Evolutionary conservation across 2,797 vertebrate species (phyloP).

Genomic region (Basileuterus tristriatus): DNA sequence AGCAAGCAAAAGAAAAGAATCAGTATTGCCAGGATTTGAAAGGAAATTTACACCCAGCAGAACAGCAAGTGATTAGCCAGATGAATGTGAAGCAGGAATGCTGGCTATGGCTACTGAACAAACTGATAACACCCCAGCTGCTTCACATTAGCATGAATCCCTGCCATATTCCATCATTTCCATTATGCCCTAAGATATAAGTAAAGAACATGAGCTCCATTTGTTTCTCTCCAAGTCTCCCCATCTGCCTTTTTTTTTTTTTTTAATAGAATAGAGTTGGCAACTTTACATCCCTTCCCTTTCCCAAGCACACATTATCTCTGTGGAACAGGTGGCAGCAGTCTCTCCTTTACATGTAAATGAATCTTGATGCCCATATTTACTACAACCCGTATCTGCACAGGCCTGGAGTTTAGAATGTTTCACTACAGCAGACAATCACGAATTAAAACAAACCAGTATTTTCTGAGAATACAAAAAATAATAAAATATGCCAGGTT

Average conservation of each 20-base stretch:
- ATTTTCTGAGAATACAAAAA: background rate
- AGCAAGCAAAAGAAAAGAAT: conserved; percentile 50
- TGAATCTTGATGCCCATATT: conserved; percentile 47
- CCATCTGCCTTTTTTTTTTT: conserved; percentile 50
- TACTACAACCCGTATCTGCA: conserved; percentile 34
- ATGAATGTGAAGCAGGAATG: conserved; percentile 69
- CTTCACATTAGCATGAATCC: conserved; percentile 69
- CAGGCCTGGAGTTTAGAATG: conserved; percentile 1
- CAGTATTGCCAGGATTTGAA: conserved; percentile 57
- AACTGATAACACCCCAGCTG: conserved; percentile 74
- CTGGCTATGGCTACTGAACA: conserved; percentile 64
- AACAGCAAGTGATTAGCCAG: conserved; percentile 69
- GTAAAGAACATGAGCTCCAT: conserved; percentile 64
- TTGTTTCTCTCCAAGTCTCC: conserved; percentile 68
- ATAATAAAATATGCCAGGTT: background rate
- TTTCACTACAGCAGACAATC: background rate
- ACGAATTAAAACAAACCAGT: background rate
- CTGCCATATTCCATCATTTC: conserved; percentile 66
- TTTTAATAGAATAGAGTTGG: conserved; percentile 53
- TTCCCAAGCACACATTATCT: conserved; percentile 71
- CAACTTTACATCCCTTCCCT: conserved; percentile 63
- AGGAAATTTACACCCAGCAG: conserved; percentile 70
- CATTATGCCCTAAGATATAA: conserved; percentile 70
- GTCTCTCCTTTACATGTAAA: conserved; percentile 68
- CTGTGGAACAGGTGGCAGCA: conserved; percentile 71